A percentile compares a stretch with the other conserved stretches of the same genome.
Evolutionary conservation across 1,140 invertebrate species (phyloP).

Genomic region (Camponotus vicinus): DNA sequence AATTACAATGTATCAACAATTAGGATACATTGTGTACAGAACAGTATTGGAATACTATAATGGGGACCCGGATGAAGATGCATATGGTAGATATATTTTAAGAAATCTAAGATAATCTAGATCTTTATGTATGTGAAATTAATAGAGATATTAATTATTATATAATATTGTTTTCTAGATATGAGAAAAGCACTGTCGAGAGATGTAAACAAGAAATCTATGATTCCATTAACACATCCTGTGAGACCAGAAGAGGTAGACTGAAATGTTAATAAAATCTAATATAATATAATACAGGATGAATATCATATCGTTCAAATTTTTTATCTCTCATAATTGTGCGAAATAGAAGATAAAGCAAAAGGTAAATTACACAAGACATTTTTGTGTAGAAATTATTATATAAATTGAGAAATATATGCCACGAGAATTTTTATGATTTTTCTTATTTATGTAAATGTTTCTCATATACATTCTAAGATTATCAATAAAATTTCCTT

Average conservation of each 20-base stretch:
- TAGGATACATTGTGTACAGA: conserved; percentile 99
- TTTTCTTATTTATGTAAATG: neutral
- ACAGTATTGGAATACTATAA: conserved; percentile 99
- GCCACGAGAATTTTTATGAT: neutral
- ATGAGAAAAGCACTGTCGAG: conserved; percentile 99
- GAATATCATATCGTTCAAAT: neutral
- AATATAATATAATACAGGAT: neutral
- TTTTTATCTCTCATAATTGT: neutral
- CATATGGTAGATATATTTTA: conserved; percentile 91
- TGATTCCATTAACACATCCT: conserved; percentile 97
- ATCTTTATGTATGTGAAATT: conserved; percentile 40
- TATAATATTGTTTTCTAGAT: conserved; percentile 88
- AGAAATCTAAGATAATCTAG: conserved; percentile 28
- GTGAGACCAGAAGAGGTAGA: conserved; percentile 98
- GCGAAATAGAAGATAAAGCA: neutral
- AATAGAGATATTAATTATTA: neutral
- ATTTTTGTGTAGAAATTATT: conserved; percentile 4
- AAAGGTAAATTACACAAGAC: neutral
- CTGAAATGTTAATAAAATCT: conserved; percentile 82
- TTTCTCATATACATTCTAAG: neutral
- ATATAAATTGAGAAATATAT: conserved; percentile 13
- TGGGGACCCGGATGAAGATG: conserved; percentile 99
- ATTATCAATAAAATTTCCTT: neutral
- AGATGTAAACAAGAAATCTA: conserved; percentile 96
- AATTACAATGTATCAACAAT: conserved; percentile 98